Evolutionary conservation across 2,113 vertebrate genomes (phyloP), one percentile per base, ranked within the genome.

Genomic region (Lota lota): DNA sequence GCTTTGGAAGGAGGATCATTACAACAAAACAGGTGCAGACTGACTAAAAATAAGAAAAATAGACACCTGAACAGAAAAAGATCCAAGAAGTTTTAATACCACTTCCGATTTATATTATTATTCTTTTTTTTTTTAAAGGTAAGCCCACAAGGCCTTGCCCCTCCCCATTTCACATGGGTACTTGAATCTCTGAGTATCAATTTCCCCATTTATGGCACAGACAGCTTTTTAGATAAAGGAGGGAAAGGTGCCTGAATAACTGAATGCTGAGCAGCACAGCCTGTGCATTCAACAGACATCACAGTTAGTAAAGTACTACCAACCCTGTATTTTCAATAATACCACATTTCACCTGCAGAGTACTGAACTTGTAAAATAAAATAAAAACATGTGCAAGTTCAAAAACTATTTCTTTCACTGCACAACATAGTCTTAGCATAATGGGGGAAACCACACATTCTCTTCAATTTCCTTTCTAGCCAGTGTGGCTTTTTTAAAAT

Each of bases 81-180:
- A 79, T 54, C 66, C 64, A 21, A 70, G 64, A 69, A 47, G 40
- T 47, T 47, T 47, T 47, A 36, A 63, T 63, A 19, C 67, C 65
- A 28, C 62, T 33, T 47, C 17, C 40, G 11, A 20, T 4, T 33
- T n/a, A n/a, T n/a, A 33, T 6, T 33, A 33, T 33, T 33, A 33
- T 33, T 28, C 24, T 28, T 33, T 77, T 73, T 33, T 75, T 78
- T 66, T 64, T 50, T 21, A 56, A 12, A 17, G 59, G 63, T 73
- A 66, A 28, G 50, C 50, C 73, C 51, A 8, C 5, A 24, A 22
- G 40, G 18, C 66, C 40, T 61, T 18, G 22, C 18, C 53, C 51
- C 60, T 28, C 50, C 19, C 19, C 5, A 58, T 50, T 50, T 47
- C 33, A 20, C 20, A 36, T 20, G 60, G 57, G 56, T n/a, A 21